Percentiles rank a stretch among this genome's conserved stretches.
Conservation (phyloP, 2,888 invertebrate genomes). For the Phasia obesa region DNA sequence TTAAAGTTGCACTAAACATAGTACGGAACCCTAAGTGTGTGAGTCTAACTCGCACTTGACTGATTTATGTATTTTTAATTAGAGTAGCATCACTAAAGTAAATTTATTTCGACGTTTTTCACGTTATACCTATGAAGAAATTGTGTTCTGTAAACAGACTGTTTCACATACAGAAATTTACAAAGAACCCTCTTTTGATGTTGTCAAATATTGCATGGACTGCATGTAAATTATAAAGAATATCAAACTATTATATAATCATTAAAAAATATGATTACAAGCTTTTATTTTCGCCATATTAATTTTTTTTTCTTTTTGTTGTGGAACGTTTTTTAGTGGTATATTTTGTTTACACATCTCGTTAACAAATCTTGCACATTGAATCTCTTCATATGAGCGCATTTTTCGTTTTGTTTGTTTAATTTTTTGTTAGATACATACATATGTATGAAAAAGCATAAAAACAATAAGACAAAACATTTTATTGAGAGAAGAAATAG, state of each 20-base stretch:
- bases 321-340: slow-evolving; percentile 34
- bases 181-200: too few species aligned
- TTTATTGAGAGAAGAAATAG: slow-evolving; percentile 13
- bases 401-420: slow-evolving; percentile 24
- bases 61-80: too few species aligned
- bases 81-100: too few species aligned
- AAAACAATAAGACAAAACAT: neutral
- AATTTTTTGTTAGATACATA: slow-evolving; percentile 31
- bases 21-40: too few species aligned
- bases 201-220: too few species aligned
- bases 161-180: too few species aligned
- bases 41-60: too few species aligned
- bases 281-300: neutral
- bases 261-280: neutral
- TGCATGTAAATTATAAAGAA: too few species aligned
- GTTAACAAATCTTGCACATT: neutral
- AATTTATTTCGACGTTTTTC: too few species aligned
- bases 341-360: slow-evolving; percentile 39
- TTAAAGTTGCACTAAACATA: too few species aligned
- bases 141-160: too few species aligned
- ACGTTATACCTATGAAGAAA: too few species aligned
- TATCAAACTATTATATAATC: slow-evolving; percentile 4
- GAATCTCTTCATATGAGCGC: neutral
- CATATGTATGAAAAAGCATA: slow-evolving; percentile 24
- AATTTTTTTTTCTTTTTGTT: neutral